Evolutionary conservation across 1,140 invertebrate genomes (phyloP), one percentile per base, ranked within the genome.

Genomic region (Chymomyza costata): DNA sequence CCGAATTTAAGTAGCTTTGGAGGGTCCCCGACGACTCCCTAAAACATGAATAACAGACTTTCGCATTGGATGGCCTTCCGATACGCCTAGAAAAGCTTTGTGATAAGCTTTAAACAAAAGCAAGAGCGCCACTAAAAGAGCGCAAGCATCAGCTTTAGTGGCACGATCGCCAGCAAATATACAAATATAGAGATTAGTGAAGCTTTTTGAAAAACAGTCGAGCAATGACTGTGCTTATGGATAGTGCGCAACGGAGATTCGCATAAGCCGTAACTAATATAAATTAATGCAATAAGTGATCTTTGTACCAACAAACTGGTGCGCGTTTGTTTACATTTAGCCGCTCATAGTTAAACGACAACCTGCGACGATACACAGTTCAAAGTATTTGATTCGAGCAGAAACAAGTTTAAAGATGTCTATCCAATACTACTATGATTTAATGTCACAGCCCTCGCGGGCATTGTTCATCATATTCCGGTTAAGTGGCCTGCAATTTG

Each of bases 361-460:
- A 16, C 47, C 30, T 30, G 5, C 49, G 8, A 50, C 66, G 3
- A 55, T 8, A 54, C 51, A 39, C 61, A 10, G 32, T n/a, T n/a
- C n/a, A n/a, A n/a, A n/a, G n/a, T n/a, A n/a, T n/a, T n/a, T n/a
- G n/a, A n/a, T n/a, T n/a, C n/a, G n/a, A n/a, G n/a, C n/a, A n/a
- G n/a, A n/a, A n/a, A n/a, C n/a, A 48, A 17, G 13, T 66, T n/a
- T 47, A 48, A 69, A 63, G 43, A 38, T 66, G 16, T 58, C 70
- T 13, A 37, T 93, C 17, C 91, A 90, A 68, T 87, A 90, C 19
- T 94, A 93, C 74, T 92, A 88, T 59, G 92, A 94, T 87, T 86
- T 92, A 7, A 87, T 94, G 86, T 94, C 93, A 1, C 93, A 94
- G 82, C 93, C 93, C 21, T 90, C 89, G 10, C 88, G 93, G 81